Evolutionary conservation across 1,140 invertebrate genomes (phyloP).

Genomic region (Drosophila kohkoa): DNA sequence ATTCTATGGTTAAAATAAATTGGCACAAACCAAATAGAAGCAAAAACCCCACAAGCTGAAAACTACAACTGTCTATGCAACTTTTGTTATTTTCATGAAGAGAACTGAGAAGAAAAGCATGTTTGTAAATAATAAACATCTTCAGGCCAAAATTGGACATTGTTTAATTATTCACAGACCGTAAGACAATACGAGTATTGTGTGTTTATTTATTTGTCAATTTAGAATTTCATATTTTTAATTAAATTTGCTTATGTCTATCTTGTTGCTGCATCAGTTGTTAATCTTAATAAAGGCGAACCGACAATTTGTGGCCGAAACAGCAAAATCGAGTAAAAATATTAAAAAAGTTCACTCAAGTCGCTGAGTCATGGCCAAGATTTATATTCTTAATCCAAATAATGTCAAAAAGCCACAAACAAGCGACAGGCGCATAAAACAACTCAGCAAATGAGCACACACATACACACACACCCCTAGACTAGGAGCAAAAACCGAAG

Average conservation of each 20-base stretch:
- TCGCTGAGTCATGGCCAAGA: conserved; percentile 51
- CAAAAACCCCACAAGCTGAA: background rate
- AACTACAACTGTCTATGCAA: background rate
- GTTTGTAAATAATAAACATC: conserved; percentile 1
- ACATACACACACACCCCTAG: conserved; percentile 28
- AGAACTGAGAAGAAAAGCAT: background rate
- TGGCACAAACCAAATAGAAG: conserved; percentile 1
- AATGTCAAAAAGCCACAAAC: conserved; percentile 82
- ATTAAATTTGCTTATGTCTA: conserved; percentile 23
- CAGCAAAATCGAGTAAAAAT: conserved; percentile 35
- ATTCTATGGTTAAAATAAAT: conserved; percentile 37
- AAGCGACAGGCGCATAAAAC: conserved; percentile 80
- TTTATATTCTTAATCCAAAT: conserved; percentile 81
- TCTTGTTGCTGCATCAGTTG: conserved; percentile 14
- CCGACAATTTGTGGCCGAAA: conserved; percentile 6
- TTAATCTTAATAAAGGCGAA: conserved; percentile 13
- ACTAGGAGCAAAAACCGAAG: conserved; percentile 54
- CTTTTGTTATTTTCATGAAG: background rate
- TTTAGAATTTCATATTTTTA: conserved; percentile 21
- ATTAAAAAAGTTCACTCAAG: conserved; percentile 63
- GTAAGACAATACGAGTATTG: background rate
- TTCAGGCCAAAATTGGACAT: background rate
- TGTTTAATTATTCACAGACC: background rate
- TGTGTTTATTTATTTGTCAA: conserved; percentile 11
- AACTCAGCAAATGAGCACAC: conserved; percentile 74